Evolutionary conservation across 1,140 invertebrate species (phyloP), one percentile per base, ranked within the genome.

Genomic region (Pseudachorutes palmiensis): DNA sequence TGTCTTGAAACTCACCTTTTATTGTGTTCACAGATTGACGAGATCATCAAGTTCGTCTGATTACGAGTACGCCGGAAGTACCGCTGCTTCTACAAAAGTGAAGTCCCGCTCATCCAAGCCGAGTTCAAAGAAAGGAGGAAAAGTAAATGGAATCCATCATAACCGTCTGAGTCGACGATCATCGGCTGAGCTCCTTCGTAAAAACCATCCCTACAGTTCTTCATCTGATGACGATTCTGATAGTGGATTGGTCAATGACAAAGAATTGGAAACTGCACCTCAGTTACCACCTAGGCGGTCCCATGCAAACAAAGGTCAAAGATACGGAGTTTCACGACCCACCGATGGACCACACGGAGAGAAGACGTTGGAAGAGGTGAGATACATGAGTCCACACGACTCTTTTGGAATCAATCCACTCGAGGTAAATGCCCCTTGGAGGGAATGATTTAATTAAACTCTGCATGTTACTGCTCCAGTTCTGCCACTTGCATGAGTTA

Each of bases 161-260:
- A 70, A 60, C 62, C 65, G 69, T 30, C 31, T 70, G 29, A 68
- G 74, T 78, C 26, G 79, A 74, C 16, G 81, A 76, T 71, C 80
- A 76, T 78, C 73, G 70, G 78, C 72, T n/a, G 73, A 66, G 61
- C 70, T 70, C 26, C 51, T 71, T 5, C 62, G 71, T 9, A 70
- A 74, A 9, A 72, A 72, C 41, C 72, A 74, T 58, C 76, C 76
- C 0, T 78, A 75, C 59, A 73, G 71, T 57, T 76, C 77, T n/a
- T 78, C 77, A 0, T 74, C 76, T 19, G 77, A 78, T 26, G 77
- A 77, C 30, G 74, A 75, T 29, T 80, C 0, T 75, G 79, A 61
- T 48, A 72, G 65, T 62, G 65, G 64, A 28, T 61, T 45, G 75
- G 77, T 26, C 78, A 79, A 2, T 75, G 79, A 22, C 78, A 77